These are phyloP conservation scores for Crotalus viridis DNA, from an alignment of 2,113 vertebrate species.

Conservation along the genomic window DNA sequence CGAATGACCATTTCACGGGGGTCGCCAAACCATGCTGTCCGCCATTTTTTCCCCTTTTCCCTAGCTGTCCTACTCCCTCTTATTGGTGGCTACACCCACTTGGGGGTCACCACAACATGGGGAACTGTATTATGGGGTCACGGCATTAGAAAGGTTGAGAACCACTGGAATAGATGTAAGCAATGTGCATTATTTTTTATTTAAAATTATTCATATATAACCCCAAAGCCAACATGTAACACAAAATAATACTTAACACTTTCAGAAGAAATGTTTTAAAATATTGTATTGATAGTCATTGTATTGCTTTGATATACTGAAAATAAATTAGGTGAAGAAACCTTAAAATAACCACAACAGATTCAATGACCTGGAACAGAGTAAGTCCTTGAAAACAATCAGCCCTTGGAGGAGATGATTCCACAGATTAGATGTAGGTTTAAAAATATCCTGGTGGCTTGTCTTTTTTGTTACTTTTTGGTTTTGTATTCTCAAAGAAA, in stretches of 20 bases:
- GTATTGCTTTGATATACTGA: not conserved
- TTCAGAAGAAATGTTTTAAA: not conserved
- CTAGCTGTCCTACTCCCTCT: too few relatives aligned
- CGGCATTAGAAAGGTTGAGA: too few relatives aligned
- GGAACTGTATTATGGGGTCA: too few relatives aligned
- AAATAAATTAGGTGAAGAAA: not conserved
- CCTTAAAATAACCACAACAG: not conserved
- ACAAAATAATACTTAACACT: not conserved
- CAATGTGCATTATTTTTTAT: not conserved
- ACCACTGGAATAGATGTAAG: not conserved
- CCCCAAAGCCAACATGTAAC: not conserved
- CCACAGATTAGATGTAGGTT: not conserved
- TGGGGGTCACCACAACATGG: too few relatives aligned
- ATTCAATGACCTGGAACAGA: not conserved
- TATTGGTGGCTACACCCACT: too few relatives aligned
- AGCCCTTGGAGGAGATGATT: not conserved
- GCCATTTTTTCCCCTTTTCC: too few relatives aligned
- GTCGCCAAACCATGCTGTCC: too few relatives aligned
- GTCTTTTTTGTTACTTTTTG: not conserved
- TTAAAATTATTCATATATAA: not conserved
- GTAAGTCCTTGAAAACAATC: not conserved
- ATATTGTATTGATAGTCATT: not conserved
- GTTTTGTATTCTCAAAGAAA: not conserved
- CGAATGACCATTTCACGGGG: too few relatives aligned
- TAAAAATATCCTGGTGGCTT: not conserved